Conservation (phyloP, 2,888 invertebrate species). For the Zonitis immaculata region DNA sequence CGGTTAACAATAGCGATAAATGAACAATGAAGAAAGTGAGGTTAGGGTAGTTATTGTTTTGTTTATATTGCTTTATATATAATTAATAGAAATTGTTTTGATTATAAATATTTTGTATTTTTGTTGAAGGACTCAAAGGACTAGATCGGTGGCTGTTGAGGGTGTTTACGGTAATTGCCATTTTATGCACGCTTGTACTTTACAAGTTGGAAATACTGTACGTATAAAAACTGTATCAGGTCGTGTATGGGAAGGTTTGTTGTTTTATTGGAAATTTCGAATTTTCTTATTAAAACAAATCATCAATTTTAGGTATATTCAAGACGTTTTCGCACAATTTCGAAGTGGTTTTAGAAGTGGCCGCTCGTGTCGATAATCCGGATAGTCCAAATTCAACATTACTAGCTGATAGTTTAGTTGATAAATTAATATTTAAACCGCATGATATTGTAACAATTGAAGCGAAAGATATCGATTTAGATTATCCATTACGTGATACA, state of each 20-base stretch:
- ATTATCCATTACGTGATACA: conserved; percentile 81
- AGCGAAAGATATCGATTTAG: conserved; percentile 80
- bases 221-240: conserved; percentile 81
- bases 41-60: not conserved
- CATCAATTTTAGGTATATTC: conserved; percentile 57
- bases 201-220: conserved; percentile 78
- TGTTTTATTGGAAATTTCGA: not conserved
- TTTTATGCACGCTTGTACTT: conserved; percentile 85
- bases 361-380: conserved; percentile 72
- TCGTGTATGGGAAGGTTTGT: conserved; percentile 72
- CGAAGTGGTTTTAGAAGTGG: conserved; percentile 82
- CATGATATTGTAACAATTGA: conserved; percentile 79
- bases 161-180: conserved; percentile 87
- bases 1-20: too few species aligned
- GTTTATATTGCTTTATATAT: too few species aligned
- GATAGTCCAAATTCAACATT: conserved; percentile 51
- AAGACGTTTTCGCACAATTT: conserved; percentile 85
- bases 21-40: not conserved
- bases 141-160: conserved; percentile 67
- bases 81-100: too few species aligned
- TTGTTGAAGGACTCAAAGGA: conserved; percentile 59
- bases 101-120: not conserved
- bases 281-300: not conserved
- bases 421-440: conserved; percentile 78
- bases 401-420: conserved; percentile 65